Evolutionary conservation across 1,140 invertebrate genomes (phyloP), one percentile per base, ranked within the genome.

Genomic region (Mizuhopecten yessoensis): DNA sequence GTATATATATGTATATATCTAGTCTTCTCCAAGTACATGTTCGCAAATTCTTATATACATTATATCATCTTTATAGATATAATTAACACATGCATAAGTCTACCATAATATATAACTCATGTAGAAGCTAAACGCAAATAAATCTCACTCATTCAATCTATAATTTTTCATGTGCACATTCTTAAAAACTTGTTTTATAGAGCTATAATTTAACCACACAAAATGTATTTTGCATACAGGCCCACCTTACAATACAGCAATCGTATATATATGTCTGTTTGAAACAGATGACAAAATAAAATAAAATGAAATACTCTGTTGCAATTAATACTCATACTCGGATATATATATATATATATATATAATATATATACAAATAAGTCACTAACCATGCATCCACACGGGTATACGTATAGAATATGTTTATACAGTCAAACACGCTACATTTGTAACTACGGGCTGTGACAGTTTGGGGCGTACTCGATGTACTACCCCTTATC

Each of bases 351-450:
- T 17, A 75, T 75, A n/a, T n/a, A n/a, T n/a, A n/a, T n/a, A n/a
- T n/a, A n/a, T n/a, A n/a, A n/a, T n/a, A n/a, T n/a, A n/a, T n/a
- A n/a, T n/a, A n/a, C n/a, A n/a, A 29, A 75, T 5, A 45, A 75
- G 29, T 75, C 57, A 75, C 57, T 75, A 75, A 75, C 57, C 57
- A 75, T 75, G 23, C 57, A 75, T 75, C 29, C 57, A 75, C n/a
- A 75, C 57, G n/a, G n/a, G 57, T 29, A 75, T 20, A 45, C 9
- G 17, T 39, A 13, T 5, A 39, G 36, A 7, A 39, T 13, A 39
- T 39, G 5, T 7, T 1, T 5, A 29, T 23, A 29, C 57, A 75
- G 23, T 29, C 57, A 29, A 29, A 75, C 9, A 13, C 17, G 17
- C 9, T 45, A 45, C 42, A 75, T 29, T 29, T 75, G n/a, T 75